A percentile compares a stretch with the other conserved stretches of the same genome.
These are phyloP conservation scores for Drosophila neocordata DNA, from an alignment of 1,140 invertebrate genomes.

Conservation along the genomic window DNA sequence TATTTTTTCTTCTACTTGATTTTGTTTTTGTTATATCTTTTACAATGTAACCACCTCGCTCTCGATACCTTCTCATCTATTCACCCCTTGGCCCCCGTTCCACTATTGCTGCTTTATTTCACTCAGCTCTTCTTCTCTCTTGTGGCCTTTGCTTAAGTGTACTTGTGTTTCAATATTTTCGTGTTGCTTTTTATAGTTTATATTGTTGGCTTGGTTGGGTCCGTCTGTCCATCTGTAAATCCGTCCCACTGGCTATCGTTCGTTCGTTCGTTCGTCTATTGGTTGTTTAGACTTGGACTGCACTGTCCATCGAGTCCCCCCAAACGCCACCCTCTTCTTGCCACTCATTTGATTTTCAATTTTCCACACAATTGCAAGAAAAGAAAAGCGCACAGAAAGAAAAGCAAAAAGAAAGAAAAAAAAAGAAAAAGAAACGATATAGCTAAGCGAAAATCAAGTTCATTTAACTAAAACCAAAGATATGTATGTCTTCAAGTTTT, in stretches of 20 bases:
- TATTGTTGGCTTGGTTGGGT: constrained; percentile 59
- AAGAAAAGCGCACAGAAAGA: constrained; percentile 23
- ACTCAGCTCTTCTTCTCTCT: constrained; percentile 36
- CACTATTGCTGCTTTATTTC: not conserved
- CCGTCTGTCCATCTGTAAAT: not conserved
- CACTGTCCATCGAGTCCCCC: constrained; percentile 21
- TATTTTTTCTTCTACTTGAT: constrained; percentile 2
- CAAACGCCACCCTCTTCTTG: constrained; percentile 3
- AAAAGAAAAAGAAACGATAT: constrained; percentile 11
- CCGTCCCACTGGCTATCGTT: not conserved
- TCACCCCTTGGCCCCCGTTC: not conserved
- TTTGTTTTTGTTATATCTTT: not conserved
- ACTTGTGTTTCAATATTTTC: constrained; percentile 66
- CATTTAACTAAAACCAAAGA: constrained; percentile 34
- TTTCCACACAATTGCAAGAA: constrained; percentile 76
- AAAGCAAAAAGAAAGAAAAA: constrained; percentile 23
- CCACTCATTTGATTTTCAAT: constrained; percentile 75
- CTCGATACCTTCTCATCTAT: not conserved
- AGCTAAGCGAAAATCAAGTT: constrained; percentile 55
- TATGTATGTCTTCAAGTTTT: no score
- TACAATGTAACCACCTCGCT: not conserved
- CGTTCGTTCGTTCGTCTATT: not conserved
- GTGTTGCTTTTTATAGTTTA: constrained; percentile 75
- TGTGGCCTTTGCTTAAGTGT: constrained; percentile 74
- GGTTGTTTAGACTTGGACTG: constrained; percentile 33